Base-by-base conservation (phyloP, 2,113 vertebrate genomes). In the Oriolus oriolus region DNA sequence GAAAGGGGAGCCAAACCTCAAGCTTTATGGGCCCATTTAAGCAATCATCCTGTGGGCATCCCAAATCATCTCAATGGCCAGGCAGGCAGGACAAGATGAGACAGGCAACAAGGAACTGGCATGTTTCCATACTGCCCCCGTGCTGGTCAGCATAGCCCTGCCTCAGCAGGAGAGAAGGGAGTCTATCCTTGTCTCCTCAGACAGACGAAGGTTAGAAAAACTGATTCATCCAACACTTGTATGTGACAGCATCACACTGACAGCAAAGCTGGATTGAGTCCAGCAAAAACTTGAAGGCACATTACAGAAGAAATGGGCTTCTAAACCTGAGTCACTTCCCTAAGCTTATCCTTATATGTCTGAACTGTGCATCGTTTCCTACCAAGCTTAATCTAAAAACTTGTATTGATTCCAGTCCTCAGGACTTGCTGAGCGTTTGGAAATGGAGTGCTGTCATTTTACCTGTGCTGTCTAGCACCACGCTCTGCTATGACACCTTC, bases 1-100 rank as follows among this genome's bases (percentile, higher is more conserved):
- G 88, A 89, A 73, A 42, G 28, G 41, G 45, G 24, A 96, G 90
- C 88, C 94, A 97, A 97, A 96, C 96, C 95, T 96, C 86, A 96
- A 87, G 65, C 53, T 78, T 90, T 89, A 84, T 44, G 45, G 49
- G 60, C 22, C 39, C 52, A 53, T 86, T 95, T 95, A 89, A 89
- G 37, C 52, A 13, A 45, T 94, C 64, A 74, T 92, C 60, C 64
- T 90, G 85, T 50, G 92, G 76, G 80, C 73, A 92, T 89, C 84
- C 80, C 90, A 80, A 88, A 93, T 53, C 53, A 88, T 42, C 45
- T 76, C 79, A 68, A 57, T 54, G 76, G 86, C 71, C 87, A 92
- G 65, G 66, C 0, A 47, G 70, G 39, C 50, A 65, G 30, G 57
- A 52, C 49, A 90, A 69, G 59, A 68, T 1, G 4, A 90, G 52